Conservation (phyloP, 2,888 invertebrate species). For the Fragum sueziense region DNA sequence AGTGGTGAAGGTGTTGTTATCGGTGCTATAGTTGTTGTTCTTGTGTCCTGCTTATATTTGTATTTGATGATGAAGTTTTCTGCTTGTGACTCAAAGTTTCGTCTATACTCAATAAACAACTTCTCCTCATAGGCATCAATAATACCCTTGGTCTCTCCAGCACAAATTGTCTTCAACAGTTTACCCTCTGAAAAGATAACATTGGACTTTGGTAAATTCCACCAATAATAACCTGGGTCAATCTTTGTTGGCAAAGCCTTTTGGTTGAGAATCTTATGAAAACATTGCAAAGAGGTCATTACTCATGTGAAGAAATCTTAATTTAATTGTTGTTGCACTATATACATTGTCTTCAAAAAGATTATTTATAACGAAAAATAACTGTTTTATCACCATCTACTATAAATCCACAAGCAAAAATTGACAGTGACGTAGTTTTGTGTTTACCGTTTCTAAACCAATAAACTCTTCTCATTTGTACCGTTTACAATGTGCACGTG, state of each 20-base stretch:
- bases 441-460: too few relatives aligned
- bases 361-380: background rate
- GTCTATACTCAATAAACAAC: slow-evolving; percentile 40
- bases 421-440: too few relatives aligned
- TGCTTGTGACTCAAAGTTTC: background rate
- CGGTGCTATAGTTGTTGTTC: slow-evolving; percentile 22
- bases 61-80: slow-evolving; percentile 34
- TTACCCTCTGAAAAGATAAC: slow-evolving; percentile 21
- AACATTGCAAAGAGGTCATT: too few relatives aligned
- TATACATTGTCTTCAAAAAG: background rate
- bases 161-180: slow-evolving; percentile 22
- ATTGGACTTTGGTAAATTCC: too few relatives aligned
- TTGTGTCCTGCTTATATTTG: slow-evolving; percentile 28
- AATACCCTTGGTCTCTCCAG: background rate
- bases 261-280: too few relatives aligned
- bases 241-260: too few relatives aligned
- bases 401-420: too few relatives aligned
- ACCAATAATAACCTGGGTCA: too few relatives aligned
- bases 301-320: too few relatives aligned
- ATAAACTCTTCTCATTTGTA: too few relatives aligned
- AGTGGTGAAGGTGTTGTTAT: slow-evolving; percentile 43
- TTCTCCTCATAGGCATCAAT: slow-evolving; percentile 4
- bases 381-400: background rate
- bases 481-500: too few relatives aligned
- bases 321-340: too few relatives aligned